Base-by-base conservation (phyloP, 1,140 invertebrate species). In the Drosophila cardini region DNA sequence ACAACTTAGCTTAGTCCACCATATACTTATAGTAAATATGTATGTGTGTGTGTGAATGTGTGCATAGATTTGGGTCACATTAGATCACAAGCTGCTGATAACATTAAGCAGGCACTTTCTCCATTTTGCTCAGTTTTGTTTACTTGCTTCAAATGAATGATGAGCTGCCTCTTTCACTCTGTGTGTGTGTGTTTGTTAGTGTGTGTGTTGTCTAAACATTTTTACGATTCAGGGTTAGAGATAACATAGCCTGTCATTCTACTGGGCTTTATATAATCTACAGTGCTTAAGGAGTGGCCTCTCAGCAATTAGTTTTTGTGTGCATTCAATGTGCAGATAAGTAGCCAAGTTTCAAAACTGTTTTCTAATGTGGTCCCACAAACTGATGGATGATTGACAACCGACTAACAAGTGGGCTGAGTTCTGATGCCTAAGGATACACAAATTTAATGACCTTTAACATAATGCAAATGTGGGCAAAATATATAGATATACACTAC, bases 221-320 rank as follows among this genome's bases (percentile, higher is more conserved):
- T 82, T 87, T 86, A 77, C 65, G 83, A 86, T 83, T 86, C 83
- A 86, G 83, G 83, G 83, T 87, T 86, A 89, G 75, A 87, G 82
- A 86, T 86, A 87, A 60, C 38, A 46, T 32, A 36, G 36, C 58
- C 58, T 76, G 52, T 76, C 55, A 79, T 55, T 69, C 61, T 58
- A 55, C 64, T 46, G 50, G 72, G 74, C 76, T 86, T 83, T 86
- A 86, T 72, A 87, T 86, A 86, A 86, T 82, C 75, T 61, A 56
- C 57, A 67, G 61, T 85, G 81, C 81, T 78, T 80, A 80, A 75
- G 84, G 52, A 71, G 30, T 10, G 76, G 64, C 68, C 76, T 64
- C 87, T 83, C 86, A 72, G 83, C 80, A 86, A 86, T 86, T 86
- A 86, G 83, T 86, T 87, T 87, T 48, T 76, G 61, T 61, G 56